Base-by-base conservation (phyloP, 2,888 invertebrate species). In the Heliconius cydno region DNA sequence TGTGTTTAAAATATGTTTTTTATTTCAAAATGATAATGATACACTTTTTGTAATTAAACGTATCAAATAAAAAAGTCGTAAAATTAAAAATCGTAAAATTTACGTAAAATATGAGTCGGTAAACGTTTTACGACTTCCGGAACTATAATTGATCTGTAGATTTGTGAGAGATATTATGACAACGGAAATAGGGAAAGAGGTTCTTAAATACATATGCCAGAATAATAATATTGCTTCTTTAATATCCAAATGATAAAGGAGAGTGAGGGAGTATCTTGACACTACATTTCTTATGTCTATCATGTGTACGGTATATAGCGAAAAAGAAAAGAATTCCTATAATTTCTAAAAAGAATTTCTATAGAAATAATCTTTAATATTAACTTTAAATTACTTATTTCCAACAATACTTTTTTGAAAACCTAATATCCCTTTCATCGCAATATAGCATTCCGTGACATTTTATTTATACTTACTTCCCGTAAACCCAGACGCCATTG, bases 401-500 rank as follows among this genome's bases (percentile, higher is more conserved):
- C 12, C 4, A n/a, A 60, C 12, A 60, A 57, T n/a, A 60, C 3
- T 12, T 60, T 65, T 65, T 65, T 6, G 28, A 19, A 65, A 65
- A 30, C 13, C 15, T 28, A 65, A 38, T 34, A 60, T 15, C 4
- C 34, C 73, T 77, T 78, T 52, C 79, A 76, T 79, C 79, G 73
- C 70, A 77, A 60, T 76, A 79, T 72, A 77, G 79, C 75, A 76
- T 76, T 68, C 78, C 75, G 63, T 81, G 82, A 80, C 83, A 82
- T 82, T 81, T 80, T 78, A 65, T 15, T 65, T 30, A 19, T 65
- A 65, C 76, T 83, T 65, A 65, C 76, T 83, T 84, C 81, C 83
- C 79, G 79, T 79, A 80, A 83, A 82, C 77, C 84, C 85, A 85
- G 86, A 86, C 86, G 82, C 82, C 82, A 86, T 86, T 86, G 86